Evolutionary conservation across 2,797 vertebrate species (phyloP).

Genomic region (Molossus alvarezi): DNA sequence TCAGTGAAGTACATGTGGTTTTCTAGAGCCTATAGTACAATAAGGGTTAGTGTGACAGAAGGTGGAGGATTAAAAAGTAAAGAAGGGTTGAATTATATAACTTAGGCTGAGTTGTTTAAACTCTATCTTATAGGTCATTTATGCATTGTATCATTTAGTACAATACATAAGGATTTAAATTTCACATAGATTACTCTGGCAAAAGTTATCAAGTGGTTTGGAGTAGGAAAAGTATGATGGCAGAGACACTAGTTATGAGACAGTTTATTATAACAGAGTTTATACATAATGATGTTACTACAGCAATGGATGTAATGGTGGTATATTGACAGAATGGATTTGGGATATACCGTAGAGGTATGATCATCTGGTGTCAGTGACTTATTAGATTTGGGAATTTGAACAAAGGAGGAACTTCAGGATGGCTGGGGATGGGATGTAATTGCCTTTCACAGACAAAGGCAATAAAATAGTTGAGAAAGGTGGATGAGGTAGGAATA

Average conservation of each 20-base stretch:
- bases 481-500: not conserved
- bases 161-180: constrained; percentile 18
- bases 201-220: not conserved
- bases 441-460: constrained; percentile 45
- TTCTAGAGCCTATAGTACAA: not conserved
- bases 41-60: not conserved
- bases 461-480: not conserved
- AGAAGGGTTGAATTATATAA: not conserved
- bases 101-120: not conserved
- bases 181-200: not conserved
- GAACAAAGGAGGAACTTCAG: not conserved
- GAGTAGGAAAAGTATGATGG: not conserved
- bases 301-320: not conserved
- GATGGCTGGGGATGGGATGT: not conserved
- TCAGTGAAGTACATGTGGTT: not conserved
- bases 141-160: not conserved
- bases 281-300: not conserved
- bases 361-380: constrained; percentile 22
- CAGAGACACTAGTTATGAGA: not conserved
- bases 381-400: constrained; percentile 5
- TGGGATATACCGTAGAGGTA: not conserved
- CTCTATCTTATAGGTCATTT: not conserved
- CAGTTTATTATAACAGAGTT: not conserved
- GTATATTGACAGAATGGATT: not conserved
- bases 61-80: not conserved